Evolutionary conservation across 1,140 invertebrate species (phyloP).

Genomic region (Drosophila sp.): DNA sequence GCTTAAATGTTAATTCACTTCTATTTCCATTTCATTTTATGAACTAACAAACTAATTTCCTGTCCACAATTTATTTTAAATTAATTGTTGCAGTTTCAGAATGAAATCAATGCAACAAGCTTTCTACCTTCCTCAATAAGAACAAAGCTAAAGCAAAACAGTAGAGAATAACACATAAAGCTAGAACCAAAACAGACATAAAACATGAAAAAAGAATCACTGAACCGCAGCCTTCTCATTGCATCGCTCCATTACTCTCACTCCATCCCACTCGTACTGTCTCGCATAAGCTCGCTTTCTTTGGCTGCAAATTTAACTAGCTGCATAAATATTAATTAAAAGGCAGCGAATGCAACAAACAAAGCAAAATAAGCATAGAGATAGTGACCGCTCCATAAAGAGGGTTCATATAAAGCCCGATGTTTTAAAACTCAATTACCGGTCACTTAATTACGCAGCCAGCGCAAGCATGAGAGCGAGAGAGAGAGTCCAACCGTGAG

Average conservation of each 20-base stretch:
- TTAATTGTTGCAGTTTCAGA: slow-evolving; percentile 56
- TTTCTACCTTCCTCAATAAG: slow-evolving; percentile 41
- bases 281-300: neutral
- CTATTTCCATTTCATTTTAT: slow-evolving; percentile 9
- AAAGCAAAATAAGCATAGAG: slow-evolving; percentile 47
- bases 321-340: slow-evolving; percentile 83
- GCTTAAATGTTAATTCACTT: slow-evolving; percentile 2
- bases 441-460: slow-evolving; percentile 73
- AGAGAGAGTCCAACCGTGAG: slow-evolving; percentile 14
- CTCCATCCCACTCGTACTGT: neutral
- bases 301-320: slow-evolving; percentile 59
- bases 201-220: slow-evolving; percentile 64
- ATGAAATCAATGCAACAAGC: slow-evolving; percentile 54
- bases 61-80: slow-evolving; percentile 46
- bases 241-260: slow-evolving; percentile 17
- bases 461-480: slow-evolving; percentile 13
- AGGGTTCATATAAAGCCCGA: slow-evolving; percentile 38
- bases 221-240: slow-evolving; percentile 58
- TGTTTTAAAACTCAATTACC: slow-evolving; percentile 77
- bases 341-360: slow-evolving; percentile 53
- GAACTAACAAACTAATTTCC: slow-evolving; percentile 38
- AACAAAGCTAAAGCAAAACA: slow-evolving; percentile 29
- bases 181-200: slow-evolving; percentile 42
- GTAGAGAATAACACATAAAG: slow-evolving; percentile 29
- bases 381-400: slow-evolving; percentile 21